Base-by-base conservation (phyloP, 2,113 vertebrate genomes). In the Passer domesticus region DNA sequence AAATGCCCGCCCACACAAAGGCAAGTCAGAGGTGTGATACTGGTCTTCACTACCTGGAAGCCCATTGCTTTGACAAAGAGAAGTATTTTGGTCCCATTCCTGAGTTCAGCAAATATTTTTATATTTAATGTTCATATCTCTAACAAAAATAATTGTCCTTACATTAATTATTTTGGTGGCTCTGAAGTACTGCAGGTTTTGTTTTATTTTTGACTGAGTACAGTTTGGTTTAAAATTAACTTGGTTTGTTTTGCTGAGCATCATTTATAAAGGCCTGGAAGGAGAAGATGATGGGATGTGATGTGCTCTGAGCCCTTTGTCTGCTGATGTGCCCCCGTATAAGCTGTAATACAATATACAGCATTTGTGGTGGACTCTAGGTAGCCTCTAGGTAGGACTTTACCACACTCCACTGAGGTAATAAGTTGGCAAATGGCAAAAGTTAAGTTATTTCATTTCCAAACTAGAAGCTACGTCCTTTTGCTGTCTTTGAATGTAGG, bases 91-190 rank as follows among this genome's bases (percentile, higher is more conserved):
- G 53, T 88, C 25, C 28, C 4, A 20, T 86, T 90, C n/a, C 44
- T 5, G 10, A 83, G 11, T 13, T 24, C 31, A 47, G 39, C 9
- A 81, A 67, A n/a, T 70, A 66, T 58, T 77, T 86, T 73, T 69
- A 49, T 23, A 64, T 62, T 80, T 77, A 25, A 16, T 20, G 5
- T 41, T 59, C 13, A 0, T 46, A 70, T 53, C 20, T 37, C 21
- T 70, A 75, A 70, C 27, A 62, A 62, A 88, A 92, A 91, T 2
- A 49, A 28, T 33, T 58, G 17, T 28, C 22, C n/a, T 74, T 50
- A 50, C 0, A 11, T 2, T 0, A 83, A 63, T 62, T 0, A 10
- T 72, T 87, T 87, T 67, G 35, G 15, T 70, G 39, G 16, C 4
- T 46, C 43, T 66, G 49, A 41, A 53, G 30, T 79, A 64, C 20